Evolutionary conservation across 2,888 invertebrate species (phyloP).

Genomic region (Thumatha senex): DNA sequence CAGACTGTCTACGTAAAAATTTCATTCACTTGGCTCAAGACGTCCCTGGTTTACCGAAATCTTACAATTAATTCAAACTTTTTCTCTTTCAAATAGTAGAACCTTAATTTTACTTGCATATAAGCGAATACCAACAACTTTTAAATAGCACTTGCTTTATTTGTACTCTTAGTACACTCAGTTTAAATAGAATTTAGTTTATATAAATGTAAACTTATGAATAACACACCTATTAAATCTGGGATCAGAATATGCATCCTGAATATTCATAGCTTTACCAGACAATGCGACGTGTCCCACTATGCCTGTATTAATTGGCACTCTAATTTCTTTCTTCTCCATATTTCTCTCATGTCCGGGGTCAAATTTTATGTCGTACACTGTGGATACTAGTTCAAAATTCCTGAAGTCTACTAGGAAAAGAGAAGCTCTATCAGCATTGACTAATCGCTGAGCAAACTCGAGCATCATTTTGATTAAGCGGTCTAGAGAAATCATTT

Average conservation of each 20-base stretch:
- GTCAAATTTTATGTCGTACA: conserved; percentile 86
- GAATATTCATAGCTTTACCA: conserved; percentile 91
- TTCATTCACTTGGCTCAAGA: too few species aligned
- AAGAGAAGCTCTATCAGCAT: conserved; percentile 92
- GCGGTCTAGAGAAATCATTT: conserved; percentile 92
- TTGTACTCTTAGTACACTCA: too few species aligned
- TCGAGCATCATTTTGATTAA: conserved; percentile 93
- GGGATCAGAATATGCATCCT: conserved; percentile 91
- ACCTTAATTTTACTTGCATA: too few species aligned
- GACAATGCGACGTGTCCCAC: conserved; percentile 92
- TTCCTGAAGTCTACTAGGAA: conserved; percentile 90
- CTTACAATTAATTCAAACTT: too few species aligned
- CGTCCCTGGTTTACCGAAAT: too few species aligned
- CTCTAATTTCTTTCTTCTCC: conserved; percentile 83
- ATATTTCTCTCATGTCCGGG: conserved; percentile 48
- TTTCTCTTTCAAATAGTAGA: too few species aligned
- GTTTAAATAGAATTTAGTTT: too few species aligned
- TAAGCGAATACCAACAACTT: too few species aligned
- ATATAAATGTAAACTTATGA: too few species aligned
- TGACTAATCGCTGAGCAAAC: conserved; percentile 91
- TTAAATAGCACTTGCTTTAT: too few species aligned
- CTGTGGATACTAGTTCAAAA: conserved; percentile 90
- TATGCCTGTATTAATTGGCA: conserved; percentile 90
- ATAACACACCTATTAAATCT: conserved; percentile 85
- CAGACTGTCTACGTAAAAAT: too few species aligned